phyloP scores from a whole-genome alignment of 1,140 invertebrate species.

The Temnothorax curvispinosus region DNA sequence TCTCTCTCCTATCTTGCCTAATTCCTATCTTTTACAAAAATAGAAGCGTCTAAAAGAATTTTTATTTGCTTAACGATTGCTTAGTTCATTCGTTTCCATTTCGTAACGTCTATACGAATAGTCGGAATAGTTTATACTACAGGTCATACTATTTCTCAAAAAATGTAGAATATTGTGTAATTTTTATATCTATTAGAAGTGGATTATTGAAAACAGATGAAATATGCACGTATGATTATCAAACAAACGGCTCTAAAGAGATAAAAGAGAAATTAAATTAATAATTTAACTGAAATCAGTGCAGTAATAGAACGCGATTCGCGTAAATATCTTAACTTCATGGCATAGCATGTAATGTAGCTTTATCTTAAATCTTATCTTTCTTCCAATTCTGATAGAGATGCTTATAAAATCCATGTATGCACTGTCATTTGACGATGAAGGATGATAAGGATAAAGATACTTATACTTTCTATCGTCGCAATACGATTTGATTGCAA shows the following conservation, averaged over 20 bases:
- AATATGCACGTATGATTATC: not conserved
- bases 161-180: not conserved
- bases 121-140: not conserved
- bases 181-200: not conserved
- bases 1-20: not conserved
- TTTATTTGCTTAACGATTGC: constrained; percentile 57
- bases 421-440: constrained; percentile 56
- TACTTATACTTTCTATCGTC: constrained; percentile 32
- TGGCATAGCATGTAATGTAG: constrained; percentile 25
- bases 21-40: not conserved
- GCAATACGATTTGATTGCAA: constrained; percentile 47
- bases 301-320: constrained; percentile 4
- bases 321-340: constrained; percentile 46
- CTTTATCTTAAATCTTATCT: constrained; percentile 74
- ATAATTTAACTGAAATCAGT: not conserved
- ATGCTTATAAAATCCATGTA: constrained; percentile 51
- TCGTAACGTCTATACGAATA: constrained; percentile 8
- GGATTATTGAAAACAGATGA: not conserved
- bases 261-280: constrained; percentile 13
- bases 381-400: constrained; percentile 65
- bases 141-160: not conserved
- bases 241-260: not conserved
- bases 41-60: not conserved
- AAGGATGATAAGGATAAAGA: constrained; percentile 60
- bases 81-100: constrained; percentile 8